These are phyloP conservation scores for Cliona cf. orientalis DNA, from an alignment of 37 sponge, comb jelly and placozoan species.

Conservation along the genomic window DNA sequence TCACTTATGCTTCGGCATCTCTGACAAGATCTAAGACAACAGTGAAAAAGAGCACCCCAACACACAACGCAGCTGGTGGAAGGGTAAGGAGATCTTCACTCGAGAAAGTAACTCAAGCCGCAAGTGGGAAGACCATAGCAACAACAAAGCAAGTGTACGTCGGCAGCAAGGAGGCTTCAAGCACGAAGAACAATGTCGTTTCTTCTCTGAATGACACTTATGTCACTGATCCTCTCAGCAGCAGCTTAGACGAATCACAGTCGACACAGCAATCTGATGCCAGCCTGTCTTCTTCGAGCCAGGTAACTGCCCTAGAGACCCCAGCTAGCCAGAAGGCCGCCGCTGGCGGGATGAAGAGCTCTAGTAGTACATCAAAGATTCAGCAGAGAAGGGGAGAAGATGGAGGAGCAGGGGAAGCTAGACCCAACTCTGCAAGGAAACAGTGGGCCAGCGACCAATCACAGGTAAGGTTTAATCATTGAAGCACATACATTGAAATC, in stretches of 20 bases:
- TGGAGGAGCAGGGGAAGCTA: neutral
- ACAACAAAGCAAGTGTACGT: neutral
- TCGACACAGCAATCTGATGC: too few relatives aligned
- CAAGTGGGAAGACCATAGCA: neutral
- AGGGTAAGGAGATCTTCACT: too few relatives aligned
- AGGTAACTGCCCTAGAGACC: neutral
- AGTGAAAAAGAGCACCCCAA: too few relatives aligned
- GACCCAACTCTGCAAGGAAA: conserved; percentile 29
- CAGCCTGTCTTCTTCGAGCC: conserved; percentile 6
- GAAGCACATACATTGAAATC: too few relatives aligned
- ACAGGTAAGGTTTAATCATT: conserved; percentile 4
- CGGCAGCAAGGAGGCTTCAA: too few relatives aligned
- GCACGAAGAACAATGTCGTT: too few relatives aligned
- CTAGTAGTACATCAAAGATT: neutral
- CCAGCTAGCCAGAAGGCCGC: too few relatives aligned
- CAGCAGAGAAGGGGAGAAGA: neutral
- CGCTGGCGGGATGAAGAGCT: neutral
- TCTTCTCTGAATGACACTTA: too few relatives aligned
- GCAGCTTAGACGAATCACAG: neutral
- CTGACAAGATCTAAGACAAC: too few relatives aligned
- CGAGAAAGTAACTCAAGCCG: too few relatives aligned
- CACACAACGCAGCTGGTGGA: too few relatives aligned
- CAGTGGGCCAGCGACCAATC: conserved; percentile 17
- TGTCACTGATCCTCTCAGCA: neutral
- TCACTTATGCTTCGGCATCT: too few relatives aligned